Base-by-base conservation (phyloP, 2,888 invertebrate species). In the Octonoba sinensis region DNA sequence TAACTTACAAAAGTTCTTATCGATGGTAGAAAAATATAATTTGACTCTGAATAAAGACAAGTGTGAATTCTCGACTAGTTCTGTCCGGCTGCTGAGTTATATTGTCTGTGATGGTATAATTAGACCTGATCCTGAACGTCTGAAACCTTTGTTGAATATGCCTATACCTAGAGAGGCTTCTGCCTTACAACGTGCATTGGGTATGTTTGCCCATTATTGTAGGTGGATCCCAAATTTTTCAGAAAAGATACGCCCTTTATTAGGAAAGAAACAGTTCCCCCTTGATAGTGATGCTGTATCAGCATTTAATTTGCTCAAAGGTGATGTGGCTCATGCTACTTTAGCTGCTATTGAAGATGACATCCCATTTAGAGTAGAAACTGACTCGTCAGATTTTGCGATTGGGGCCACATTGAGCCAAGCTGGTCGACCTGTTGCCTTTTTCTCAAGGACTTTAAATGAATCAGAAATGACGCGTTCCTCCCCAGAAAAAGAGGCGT, bases 1-100 rank as follows among this genome's bases (percentile, higher is more conserved):
- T 24, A 62, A 49, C 18, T 47, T 71, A 24, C 18, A 64, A 11
- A 51, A 18, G 13, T 73, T 54, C 24, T 8, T 66, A 22, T 4
- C 6, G 1, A 15, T 18, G 1, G 51, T 20, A 3, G 20, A 65
- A 15, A 74, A 64, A 20, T 65, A 44, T 27, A 56, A 56, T 15
- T 18, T 74, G 54, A 66, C 56, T 1, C 22, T 65, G 22, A 74
- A 65, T 46, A 18, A 54, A 24, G 74, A 74, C 12, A 74, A 66
- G 16, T 65, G n/a, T n/a, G n/a, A n/a, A n/a, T 54, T n/a, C 16
- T 57, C 44, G 16, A 66, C 49, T 3, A 47, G 51, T 12, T 51
- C 49, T 66, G 18, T 20, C 18, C 16, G 54, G 6, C 18, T 54
- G 54, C 54, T 54, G 54, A 18, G 65, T n/a, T n/a, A n/a, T n/a